Base-by-base conservation (phyloP, 1,140 invertebrate genomes). In the Cotesia vestalis region DNA sequence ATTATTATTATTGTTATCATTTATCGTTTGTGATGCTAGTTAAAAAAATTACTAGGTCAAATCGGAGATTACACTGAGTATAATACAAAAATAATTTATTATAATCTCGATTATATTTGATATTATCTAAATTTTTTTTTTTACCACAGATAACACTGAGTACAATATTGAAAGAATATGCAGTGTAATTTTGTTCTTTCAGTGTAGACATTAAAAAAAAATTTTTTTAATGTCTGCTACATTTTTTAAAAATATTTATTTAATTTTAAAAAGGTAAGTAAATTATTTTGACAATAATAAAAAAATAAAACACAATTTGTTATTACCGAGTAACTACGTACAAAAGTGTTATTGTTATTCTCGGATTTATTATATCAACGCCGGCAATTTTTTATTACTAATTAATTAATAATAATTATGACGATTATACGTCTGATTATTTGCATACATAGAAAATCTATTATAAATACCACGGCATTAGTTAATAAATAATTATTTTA, bases 381-480 rank as follows among this genome's bases (percentile, higher is more conserved):
- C 59, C 4, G 59, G 11, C 14, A 61, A 27, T 8, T 12, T 61
- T 61, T 27, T 40, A 40, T 40, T 40, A 40, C 9, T 40, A 40
- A 8, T 40, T 40, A 40, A 40, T 40, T 40, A 46, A 6, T 46
- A 46, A 46, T 46, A 9, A 46, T 9, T 40, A 46, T 46, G 59
- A 61, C 59, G 14, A 27, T 61, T 61, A 61, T 34, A 61, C 4
- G 40, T 46, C 40, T 46, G 40, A 46, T 46, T 46, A 61, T 57
- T 61, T 61, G 59, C 59, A 61, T 61, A 61, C 59, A 34, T 61
- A 61, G 11, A 61, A 61, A 61, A 61, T 27, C 59, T 61, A 61
- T 27, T 17, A 8, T 11, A 27, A 20, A 27, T 27, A 61, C 27
- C 14, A 27, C 27, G 27, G 6, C 14, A 46, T 46, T 46, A 6